Evolutionary conservation across 2,113 vertebrate genomes (phyloP), one percentile per base, ranked within the genome.

Genomic region (Cariama cristata): DNA sequence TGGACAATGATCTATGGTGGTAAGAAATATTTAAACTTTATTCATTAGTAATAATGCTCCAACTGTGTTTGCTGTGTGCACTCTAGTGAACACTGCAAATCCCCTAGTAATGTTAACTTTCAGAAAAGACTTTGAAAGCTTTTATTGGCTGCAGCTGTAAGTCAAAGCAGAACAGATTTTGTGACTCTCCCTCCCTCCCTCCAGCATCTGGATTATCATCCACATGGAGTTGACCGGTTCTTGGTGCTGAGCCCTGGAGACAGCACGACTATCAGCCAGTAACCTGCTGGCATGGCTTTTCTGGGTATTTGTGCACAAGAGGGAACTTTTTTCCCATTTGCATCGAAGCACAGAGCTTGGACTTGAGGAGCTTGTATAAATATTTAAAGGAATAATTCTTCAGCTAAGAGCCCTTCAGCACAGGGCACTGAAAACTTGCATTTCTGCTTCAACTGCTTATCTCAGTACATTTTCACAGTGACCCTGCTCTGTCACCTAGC

Each of bases 81-180:
- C 86, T 93, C 0, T 3, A 38, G 56, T 8, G 18, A 89, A 50
- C 1, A 0, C 92, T 89, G 80, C 88, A 92, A 91, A 96, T 94
- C 93, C 79, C 63, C 24, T 47, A 67, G 79, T 81, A 91, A 93
- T 79, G 86, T 69, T 83, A 77, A 84, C 79, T 83, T 90, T 73
- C 88, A 88, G 94, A 94, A 81, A 20, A 88, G 85, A 66, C 95
- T 97, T 97, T 93, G 88, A 96, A 97, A 95, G 76, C 73, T 86
- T 92, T 97, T 95, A 94, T 93, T 96, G 86, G 72, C 94, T 74
- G 76, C 94, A 93, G 92, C 86, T 97, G 94, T 40, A 96, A 94
- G 66, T 71, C 86, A 94, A 68, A 96, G 83, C 60, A 94, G 73
- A 94, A 60, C 68, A 86, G 86, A 73, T 62, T 79, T 55, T 49